A percentile compares a stretch with the other conserved stretches of the same genome.
phyloP scores from a whole-genome alignment of 2,888 invertebrate species.

The Athalia circularis region DNA sequence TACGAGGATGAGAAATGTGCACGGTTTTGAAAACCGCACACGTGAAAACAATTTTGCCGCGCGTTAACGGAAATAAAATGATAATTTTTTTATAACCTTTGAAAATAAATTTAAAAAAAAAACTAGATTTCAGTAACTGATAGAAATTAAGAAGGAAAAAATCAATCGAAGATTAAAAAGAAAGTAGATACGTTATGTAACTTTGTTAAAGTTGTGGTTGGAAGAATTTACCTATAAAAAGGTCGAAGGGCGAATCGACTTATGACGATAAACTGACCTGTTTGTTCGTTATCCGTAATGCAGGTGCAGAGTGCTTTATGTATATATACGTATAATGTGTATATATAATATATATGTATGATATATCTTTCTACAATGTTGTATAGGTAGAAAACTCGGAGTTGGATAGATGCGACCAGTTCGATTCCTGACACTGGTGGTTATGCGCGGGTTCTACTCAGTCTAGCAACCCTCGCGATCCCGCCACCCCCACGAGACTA shows the following conservation, averaged over 20 bases:
- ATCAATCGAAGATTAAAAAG: no score
- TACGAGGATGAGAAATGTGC: no score
- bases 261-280: slow-evolving; percentile 8
- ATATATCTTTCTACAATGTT: slow-evolving; percentile 5
- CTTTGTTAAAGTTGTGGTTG: no score
- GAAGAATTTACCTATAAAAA: no score
- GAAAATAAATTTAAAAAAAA: no score
- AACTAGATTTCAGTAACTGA: no score
- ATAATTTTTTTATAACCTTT: no score
- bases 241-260: not conserved
- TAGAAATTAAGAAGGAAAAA: no score
- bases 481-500: slow-evolving; percentile 7
- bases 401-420: slow-evolving; percentile 20
- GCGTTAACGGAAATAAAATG: no score
- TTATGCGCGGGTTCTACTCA: slow-evolving; percentile 29
- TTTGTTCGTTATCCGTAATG: not conserved
- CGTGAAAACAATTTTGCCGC: no score
- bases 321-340: not conserved
- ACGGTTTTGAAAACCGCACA: no score
- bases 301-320: not conserved
- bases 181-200: no score
- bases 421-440: slow-evolving; percentile 28
- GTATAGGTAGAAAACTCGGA: not conserved
- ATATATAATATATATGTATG: not conserved
- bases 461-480: slow-evolving; percentile 7